Conservation (phyloP, 2,888 invertebrate species). For the Calliopum simillimum region DNA sequence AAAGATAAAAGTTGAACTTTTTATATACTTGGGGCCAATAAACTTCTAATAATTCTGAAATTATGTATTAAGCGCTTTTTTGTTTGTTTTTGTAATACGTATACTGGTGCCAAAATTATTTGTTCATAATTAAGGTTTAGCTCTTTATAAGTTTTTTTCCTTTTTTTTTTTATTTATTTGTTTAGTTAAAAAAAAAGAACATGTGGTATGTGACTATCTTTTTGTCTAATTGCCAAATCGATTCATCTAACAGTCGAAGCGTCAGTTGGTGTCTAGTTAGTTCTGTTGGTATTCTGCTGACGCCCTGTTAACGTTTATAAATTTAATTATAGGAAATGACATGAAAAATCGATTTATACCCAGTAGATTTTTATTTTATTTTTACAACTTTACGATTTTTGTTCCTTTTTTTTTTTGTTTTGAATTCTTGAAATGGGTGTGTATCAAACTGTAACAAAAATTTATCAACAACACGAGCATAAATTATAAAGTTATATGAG, state of each 20-base stretch:
- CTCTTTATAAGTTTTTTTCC: not conserved
- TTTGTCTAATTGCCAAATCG: not conserved
- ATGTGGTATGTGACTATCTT: conserved; percentile 7
- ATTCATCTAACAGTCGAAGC: not conserved
- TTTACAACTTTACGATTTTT: not conserved
- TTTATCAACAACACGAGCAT: no score
- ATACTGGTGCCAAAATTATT: not conserved
- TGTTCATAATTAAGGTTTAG: not conserved
- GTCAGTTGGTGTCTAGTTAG: not conserved
- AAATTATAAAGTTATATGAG: no score
- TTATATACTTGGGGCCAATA: no score
- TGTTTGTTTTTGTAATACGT: no score
- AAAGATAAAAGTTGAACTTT: no score
- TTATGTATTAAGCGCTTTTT: no score
- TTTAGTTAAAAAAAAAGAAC: not conserved
- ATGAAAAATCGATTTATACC: conserved; percentile 30
- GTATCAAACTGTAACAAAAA: no score
- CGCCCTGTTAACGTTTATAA: conserved; percentile 18
- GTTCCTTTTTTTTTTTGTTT: not conserved
- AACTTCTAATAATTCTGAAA: no score
- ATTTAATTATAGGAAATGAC: conserved; percentile 26
- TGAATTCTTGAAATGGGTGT: no score
- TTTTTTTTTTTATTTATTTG: not conserved
- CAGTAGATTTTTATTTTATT: not conserved
- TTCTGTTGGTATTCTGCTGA: not conserved